Base-by-base conservation (phyloP, 2,888 invertebrate genomes). In the Apamea epomidion region DNA sequence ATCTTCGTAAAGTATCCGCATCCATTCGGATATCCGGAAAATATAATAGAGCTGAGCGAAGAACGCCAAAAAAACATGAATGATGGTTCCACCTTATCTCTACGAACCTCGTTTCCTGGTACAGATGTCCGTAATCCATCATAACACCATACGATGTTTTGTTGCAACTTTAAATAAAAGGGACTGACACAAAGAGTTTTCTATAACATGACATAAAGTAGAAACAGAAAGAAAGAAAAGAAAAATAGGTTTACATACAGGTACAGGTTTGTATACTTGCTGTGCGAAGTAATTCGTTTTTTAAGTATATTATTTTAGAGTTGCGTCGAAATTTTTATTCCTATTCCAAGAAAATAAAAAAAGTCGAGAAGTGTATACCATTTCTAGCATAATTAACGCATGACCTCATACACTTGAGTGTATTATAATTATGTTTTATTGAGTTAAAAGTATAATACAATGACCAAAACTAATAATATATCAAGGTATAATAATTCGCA, bases 51-150 rank as follows among this genome's bases (percentile, higher is more conserved):
- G 89, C 79, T 81, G 78, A 86, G 83, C 86, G 85, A 87, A 88
- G 82, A 88, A 86, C 82, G 84, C 83, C 83, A 90, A 83, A 93
- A 92, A 92, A 93, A 93, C 91, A 92, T 92, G 93, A 94, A 91
- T 92, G 91, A 94, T 94, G 94, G 91, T 87, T 87, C 89, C 88
- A 91, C 92, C 93, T 94, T 95, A 94, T 94, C 94, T 94, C 84
- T 87, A 90, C 90, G 91, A 92, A 92, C 92, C 93, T 94, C 94
- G 93, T 94, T 94, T 94, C 93, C 91, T 90, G 90, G 88, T 91
- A 91, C 94, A 94, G 94, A 94, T 94, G 94, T 92, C 92, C 82
- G 89, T 90, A 92, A 94, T 95, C 93, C 92, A 94, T 94, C 93
- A 92, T 91, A 91, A 90, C 81, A 91, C 86, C 88, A 90, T 91